A percentile compares a stretch with the other conserved stretches of the same genome.
Evolutionary conservation across 2,888 invertebrate species (phyloP).

Genomic region (Rhopalosiphum nymphaeae): DNA sequence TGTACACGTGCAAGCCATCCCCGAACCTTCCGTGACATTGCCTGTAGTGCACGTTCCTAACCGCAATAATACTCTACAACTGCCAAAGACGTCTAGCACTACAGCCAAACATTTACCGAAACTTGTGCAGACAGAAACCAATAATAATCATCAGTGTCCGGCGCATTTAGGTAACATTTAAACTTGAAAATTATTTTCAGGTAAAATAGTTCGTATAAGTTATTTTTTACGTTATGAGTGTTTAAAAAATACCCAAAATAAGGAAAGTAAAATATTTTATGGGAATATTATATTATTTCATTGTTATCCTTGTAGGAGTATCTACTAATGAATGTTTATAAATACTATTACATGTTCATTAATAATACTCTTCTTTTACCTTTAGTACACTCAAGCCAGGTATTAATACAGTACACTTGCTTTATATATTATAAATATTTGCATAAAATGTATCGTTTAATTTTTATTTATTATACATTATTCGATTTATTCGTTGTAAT

Average conservation of each 20-base stretch:
- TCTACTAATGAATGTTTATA: too few species aligned
- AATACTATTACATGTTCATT: not conserved
- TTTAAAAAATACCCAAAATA: not conserved
- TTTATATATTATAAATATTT: not conserved
- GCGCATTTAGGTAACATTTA: slow-evolving; percentile 43
- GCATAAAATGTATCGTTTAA: not conserved
- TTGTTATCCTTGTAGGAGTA: not conserved
- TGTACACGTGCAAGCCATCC: slow-evolving; percentile 68
- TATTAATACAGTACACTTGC: not conserved
- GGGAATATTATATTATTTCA: not conserved
- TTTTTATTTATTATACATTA: not conserved
- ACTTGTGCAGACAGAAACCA: slow-evolving; percentile 33
- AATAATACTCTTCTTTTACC: not conserved
- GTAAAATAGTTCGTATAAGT: not conserved
- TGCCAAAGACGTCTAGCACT: slow-evolving; percentile 20
- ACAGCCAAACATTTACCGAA: slow-evolving; percentile 42
- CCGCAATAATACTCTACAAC: not conserved
- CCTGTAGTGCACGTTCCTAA: slow-evolving; percentile 27
- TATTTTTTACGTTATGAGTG: not conserved
- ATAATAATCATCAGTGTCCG: slow-evolving; percentile 31
- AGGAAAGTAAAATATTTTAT: not conserved
- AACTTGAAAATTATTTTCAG: not conserved
- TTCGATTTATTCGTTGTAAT: not conserved
- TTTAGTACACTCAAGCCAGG: not conserved
- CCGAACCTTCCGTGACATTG: slow-evolving; percentile 64